Evolutionary conservation across 2,113 vertebrate genomes (phyloP).

Genomic region (Alethe diademata): DNA sequence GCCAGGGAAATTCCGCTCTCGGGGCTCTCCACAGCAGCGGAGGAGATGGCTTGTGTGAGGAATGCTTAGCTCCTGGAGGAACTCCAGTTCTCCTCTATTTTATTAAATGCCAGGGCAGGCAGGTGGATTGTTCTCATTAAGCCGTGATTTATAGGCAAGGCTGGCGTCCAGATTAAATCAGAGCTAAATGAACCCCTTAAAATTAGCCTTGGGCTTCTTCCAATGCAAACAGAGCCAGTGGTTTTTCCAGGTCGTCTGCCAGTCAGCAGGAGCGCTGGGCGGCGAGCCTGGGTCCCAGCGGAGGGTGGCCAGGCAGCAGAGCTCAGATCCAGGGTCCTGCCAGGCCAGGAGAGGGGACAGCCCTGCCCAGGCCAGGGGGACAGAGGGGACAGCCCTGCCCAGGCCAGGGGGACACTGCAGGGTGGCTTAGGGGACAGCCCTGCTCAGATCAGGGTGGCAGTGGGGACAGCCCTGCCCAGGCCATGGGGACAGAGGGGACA

Average conservation of each 20-base stretch:
- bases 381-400: not conserved
- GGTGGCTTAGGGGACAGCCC: not conserved
- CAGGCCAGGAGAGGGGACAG: not conserved
- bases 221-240: slow-evolving; percentile 61
- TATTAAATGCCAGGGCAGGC: slow-evolving; percentile 70
- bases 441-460: not conserved
- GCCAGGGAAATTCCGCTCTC: not conserved
- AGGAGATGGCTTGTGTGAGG: not conserved
- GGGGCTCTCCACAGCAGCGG: not conserved
- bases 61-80: slow-evolving; percentile 40
- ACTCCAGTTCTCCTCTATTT: slow-evolving; percentile 53
- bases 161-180: slow-evolving; percentile 69
- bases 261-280: not conserved
- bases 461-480: not conserved
- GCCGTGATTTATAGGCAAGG: slow-evolving; percentile 66
- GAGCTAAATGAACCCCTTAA: slow-evolving; percentile 71
- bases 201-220: slow-evolving; percentile 70
- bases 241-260: slow-evolving; percentile 39
- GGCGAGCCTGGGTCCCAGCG: not conserved
- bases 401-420: not conserved
- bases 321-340: not conserved
- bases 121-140: slow-evolving; percentile 73
- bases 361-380: not conserved
- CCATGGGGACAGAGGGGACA: not conserved
- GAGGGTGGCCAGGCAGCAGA: not conserved